phyloP scores from a whole-genome alignment of 2,113 vertebrate species.

The Thomomys bottae region DNA sequence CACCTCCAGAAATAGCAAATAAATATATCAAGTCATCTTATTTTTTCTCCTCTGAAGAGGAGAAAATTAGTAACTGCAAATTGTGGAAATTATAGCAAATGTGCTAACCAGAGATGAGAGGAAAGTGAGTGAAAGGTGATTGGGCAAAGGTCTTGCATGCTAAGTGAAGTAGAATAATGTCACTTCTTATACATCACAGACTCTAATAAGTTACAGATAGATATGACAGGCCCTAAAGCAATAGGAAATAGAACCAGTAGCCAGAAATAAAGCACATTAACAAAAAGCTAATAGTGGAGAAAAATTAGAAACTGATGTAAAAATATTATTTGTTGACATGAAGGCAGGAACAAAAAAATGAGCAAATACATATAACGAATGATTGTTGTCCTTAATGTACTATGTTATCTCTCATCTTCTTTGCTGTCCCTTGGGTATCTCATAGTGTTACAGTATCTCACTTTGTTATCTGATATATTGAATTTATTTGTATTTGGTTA shows the following conservation, averaged over 20 bases:
- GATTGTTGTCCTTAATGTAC: too few relatives aligned
- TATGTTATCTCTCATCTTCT: too few relatives aligned
- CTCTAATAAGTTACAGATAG: slow-evolving; percentile 1
- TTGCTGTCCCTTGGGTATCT: too few relatives aligned
- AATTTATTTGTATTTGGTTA: too few relatives aligned
- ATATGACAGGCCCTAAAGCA: neutral
- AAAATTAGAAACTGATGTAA: neutral
- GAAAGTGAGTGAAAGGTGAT: neutral
- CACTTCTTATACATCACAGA: neutral
- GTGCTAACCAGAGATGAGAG: neutral
- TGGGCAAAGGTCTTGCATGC: neutral
- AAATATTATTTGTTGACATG: slow-evolving; percentile 10
- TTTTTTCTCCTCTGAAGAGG: neutral
- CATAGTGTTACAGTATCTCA: too few relatives aligned
- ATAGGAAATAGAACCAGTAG: neutral
- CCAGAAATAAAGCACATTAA: neutral
- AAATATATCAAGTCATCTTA: neutral
- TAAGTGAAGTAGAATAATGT: neutral
- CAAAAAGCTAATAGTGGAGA: neutral
- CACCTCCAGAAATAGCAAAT: neutral
- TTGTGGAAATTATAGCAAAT: neutral
- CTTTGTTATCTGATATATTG: too few relatives aligned
- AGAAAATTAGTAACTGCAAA: neutral
- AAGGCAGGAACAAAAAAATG: neutral
- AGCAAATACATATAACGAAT: too few relatives aligned